Evolutionary conservation across 2,888 invertebrate species (phyloP).

Genomic region (Dryococelus australis): DNA sequence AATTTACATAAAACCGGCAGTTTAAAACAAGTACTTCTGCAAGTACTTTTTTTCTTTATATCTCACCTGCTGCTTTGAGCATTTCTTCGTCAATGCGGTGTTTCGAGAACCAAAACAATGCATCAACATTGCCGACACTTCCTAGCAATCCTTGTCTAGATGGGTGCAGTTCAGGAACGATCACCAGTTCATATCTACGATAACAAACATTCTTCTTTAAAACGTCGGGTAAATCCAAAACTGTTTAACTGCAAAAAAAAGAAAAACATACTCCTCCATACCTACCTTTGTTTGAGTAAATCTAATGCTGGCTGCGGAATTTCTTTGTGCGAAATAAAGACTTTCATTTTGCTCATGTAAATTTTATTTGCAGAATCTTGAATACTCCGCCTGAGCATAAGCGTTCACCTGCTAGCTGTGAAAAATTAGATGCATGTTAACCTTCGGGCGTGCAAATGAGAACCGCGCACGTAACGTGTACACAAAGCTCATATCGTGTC

Average conservation of each 20-base stretch:
- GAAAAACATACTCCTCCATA: background rate
- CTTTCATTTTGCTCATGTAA: constrained; percentile 58
- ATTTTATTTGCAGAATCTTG: background rate
- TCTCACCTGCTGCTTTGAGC: background rate
- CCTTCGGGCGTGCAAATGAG: too few relatives aligned
- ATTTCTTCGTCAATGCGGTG: background rate
- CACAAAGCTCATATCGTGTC: too few relatives aligned
- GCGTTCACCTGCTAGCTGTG: too few relatives aligned
- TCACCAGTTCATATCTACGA: background rate
- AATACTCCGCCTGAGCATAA: background rate
- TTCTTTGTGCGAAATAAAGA: constrained; percentile 60
- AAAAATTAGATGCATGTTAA: too few relatives aligned
- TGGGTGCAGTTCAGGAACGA: background rate
- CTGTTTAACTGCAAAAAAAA: too few relatives aligned
- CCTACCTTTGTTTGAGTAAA: constrained; percentile 58
- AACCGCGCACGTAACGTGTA: too few relatives aligned
- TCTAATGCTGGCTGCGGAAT: constrained; percentile 59
- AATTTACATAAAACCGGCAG: too few relatives aligned
- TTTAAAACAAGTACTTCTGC: too few relatives aligned
- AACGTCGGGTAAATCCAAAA: background rate
- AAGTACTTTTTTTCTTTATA: background rate
- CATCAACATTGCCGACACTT: background rate
- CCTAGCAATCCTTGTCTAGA: background rate
- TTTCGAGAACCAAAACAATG: constrained; percentile 5
- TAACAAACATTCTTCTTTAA: background rate